Evolutionary conservation across 2,888 invertebrate species (phyloP).

Genomic region (Phragmatobia fuliginosa): DNA sequence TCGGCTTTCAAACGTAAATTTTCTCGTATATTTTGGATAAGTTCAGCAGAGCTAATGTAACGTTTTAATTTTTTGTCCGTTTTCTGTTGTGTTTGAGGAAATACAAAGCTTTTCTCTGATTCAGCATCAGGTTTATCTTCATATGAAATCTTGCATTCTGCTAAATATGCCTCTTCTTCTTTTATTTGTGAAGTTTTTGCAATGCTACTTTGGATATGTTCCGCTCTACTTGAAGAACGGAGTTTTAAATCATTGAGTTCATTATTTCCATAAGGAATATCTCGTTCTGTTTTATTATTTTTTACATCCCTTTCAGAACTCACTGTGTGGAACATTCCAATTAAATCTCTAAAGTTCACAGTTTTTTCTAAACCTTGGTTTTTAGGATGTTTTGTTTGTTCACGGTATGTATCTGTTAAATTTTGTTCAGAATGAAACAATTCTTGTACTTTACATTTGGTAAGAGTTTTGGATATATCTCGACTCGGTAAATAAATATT

Average conservation of each 20-base stretch:
- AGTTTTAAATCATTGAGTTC: background rate
- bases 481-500: background rate
- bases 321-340: background rate
- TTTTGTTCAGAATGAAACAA: constrained; percentile 16
- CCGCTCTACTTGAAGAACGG: background rate
- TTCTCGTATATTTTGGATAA: constrained; percentile 12
- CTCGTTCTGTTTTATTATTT: background rate
- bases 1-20: constrained; percentile 8
- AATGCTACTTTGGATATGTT: background rate
- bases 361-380: background rate
- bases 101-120: constrained; percentile 1
- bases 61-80: background rate
- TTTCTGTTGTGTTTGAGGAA: background rate
- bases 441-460: constrained; percentile 5
- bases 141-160: background rate
- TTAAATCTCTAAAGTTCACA: constrained; percentile 4
- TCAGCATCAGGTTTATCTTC: background rate
- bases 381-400: background rate
- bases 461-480: background rate
- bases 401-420: background rate
- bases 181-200: background rate
- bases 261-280: background rate
- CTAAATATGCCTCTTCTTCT: too few relatives aligned
- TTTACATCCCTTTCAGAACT: background rate
- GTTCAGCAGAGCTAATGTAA: constrained; percentile 9